Evolutionary conservation across 1,140 invertebrate species (phyloP).

Genomic region (Drosophila sulfurigaster): DNA sequence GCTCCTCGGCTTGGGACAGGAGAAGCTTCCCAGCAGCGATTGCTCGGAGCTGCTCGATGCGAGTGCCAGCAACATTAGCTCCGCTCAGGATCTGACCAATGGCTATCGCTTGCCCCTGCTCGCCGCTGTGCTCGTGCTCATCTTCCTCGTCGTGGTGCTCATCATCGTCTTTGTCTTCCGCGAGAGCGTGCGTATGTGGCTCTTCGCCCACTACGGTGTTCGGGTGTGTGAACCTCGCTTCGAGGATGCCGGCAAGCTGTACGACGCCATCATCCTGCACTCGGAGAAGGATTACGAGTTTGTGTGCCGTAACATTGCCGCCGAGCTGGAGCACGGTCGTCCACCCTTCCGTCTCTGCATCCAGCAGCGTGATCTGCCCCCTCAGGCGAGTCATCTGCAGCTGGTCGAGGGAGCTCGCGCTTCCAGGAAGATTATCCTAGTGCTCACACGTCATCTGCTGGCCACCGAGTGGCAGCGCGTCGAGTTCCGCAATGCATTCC

Average conservation of each 20-base stretch:
- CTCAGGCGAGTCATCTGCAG: conserved; percentile 89
- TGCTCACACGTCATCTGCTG: conserved; percentile 93
- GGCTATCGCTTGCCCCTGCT: conserved; percentile 92
- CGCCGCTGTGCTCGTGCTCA: conserved; percentile 90
- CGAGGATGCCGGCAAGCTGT: conserved; percentile 93
- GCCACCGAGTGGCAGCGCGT: conserved; percentile 94
- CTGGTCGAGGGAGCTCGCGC: conserved; percentile 95
- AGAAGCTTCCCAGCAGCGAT: conserved; percentile 50
- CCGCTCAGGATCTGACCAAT: conserved; percentile 88
- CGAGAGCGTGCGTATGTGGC: conserved; percentile 94
- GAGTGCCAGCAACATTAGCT: conserved; percentile 92
- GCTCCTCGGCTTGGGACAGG: conserved; percentile 85
- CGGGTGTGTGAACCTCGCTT: conserved; percentile 88
- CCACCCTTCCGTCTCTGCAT: conserved; percentile 93
- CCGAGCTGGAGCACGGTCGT: conserved; percentile 92
- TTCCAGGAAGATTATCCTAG: conserved; percentile 91
- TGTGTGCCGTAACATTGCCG: conserved; percentile 92
- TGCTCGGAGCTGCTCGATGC: conserved; percentile 86
- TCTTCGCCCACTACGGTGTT: conserved; percentile 95
- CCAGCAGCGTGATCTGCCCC: conserved; percentile 92
- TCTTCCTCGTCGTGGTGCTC: conserved; percentile 90
- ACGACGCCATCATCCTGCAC: conserved; percentile 97
- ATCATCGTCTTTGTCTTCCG: conserved; percentile 93
- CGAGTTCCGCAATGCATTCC: conserved; percentile 93
- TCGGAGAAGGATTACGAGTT: conserved; percentile 96